Conservation (phyloP, 1,140 invertebrate species). For the Muscidifurax raptorellus region DNA sequence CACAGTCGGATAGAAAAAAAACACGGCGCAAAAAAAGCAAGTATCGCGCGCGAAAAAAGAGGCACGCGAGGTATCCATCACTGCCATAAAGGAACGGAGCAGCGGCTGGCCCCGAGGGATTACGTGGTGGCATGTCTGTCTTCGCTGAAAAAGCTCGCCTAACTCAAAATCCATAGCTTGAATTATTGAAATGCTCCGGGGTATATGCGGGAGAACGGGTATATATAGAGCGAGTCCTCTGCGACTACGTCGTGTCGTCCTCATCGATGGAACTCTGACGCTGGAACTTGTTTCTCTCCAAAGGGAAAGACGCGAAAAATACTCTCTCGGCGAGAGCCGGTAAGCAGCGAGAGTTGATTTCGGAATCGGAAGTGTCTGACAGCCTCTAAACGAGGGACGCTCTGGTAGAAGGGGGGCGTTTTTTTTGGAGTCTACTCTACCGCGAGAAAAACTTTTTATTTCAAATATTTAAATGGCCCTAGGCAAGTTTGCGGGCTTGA, state of each 20-base stretch:
- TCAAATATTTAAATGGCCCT: not conserved
- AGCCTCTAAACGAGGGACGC: not conserved
- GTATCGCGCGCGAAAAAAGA: conserved; percentile 39
- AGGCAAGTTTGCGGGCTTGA: not conserved
- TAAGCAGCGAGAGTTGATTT: conserved; percentile 3
- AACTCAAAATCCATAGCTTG: conserved; percentile 65
- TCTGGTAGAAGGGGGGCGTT: too few species aligned
- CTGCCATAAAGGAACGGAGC: conserved; percentile 53
- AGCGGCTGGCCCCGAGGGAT: conserved; percentile 52
- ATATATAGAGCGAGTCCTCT: too few species aligned
- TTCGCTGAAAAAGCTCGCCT: conserved; percentile 57
- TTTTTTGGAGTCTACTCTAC: not conserved
- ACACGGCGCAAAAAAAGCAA: conserved; percentile 9
- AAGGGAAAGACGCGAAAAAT: not conserved
- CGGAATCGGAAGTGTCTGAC: not conserved
- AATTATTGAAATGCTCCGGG: conserved; percentile 66
- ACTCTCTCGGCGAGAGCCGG: not conserved
- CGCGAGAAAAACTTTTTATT: not conserved
- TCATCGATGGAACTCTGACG: conserved; percentile 54
- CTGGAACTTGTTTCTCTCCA: conserved; percentile 52
- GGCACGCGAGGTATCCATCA: conserved; percentile 55
- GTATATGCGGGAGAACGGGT: conserved; percentile 22
- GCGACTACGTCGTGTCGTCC: not conserved
- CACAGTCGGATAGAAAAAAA: not conserved
- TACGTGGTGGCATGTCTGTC: conserved; percentile 56